Percentiles rank a stretch among this genome's conserved stretches.
phyloP scores from a whole-genome alignment of 2,888 invertebrate species.

The Nemapogon koenigi region DNA sequence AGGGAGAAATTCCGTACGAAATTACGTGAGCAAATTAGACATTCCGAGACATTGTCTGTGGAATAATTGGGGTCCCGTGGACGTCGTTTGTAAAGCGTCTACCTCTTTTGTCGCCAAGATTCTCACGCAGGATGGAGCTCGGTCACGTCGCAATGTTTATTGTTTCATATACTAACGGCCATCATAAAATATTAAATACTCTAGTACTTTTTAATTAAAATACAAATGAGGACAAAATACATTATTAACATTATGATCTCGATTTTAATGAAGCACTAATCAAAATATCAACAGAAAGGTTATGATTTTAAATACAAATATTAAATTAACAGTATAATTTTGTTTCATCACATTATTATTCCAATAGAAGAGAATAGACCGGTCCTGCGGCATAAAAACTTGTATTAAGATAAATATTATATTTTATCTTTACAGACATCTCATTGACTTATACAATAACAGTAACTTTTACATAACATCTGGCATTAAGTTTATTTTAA shows the following conservation, averaged over 20 bases:
- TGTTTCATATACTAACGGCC: too few relatives aligned
- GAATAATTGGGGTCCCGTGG: conserved; percentile 40
- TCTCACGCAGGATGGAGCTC: background rate
- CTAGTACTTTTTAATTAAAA: conserved; percentile 2
- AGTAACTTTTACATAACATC: too few relatives aligned
- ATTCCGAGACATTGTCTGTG: conserved; percentile 53
- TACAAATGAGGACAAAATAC: background rate
- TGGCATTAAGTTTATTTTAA: too few relatives aligned
- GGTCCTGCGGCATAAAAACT: too few relatives aligned
- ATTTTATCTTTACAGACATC: conserved; percentile 1
- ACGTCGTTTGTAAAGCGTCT: conserved; percentile 14
- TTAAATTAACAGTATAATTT: too few relatives aligned
- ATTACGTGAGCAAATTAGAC: conserved; percentile 64
- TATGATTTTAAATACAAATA: too few relatives aligned
- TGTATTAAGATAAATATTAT: background rate
- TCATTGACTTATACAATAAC: conserved; percentile 3
- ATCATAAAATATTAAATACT: too few relatives aligned
- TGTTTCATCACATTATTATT: too few relatives aligned
- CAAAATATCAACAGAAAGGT: too few relatives aligned
- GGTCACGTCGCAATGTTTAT: conserved; percentile 4
- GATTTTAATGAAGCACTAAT: too few relatives aligned
- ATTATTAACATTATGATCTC: background rate
- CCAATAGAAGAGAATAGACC: too few relatives aligned
- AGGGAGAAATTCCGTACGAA: conserved; percentile 54
- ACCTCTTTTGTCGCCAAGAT: conserved; percentile 14